phyloP scores from a whole-genome alignment of 2,113 vertebrate genomes.

The Lipophrys pholis region DNA sequence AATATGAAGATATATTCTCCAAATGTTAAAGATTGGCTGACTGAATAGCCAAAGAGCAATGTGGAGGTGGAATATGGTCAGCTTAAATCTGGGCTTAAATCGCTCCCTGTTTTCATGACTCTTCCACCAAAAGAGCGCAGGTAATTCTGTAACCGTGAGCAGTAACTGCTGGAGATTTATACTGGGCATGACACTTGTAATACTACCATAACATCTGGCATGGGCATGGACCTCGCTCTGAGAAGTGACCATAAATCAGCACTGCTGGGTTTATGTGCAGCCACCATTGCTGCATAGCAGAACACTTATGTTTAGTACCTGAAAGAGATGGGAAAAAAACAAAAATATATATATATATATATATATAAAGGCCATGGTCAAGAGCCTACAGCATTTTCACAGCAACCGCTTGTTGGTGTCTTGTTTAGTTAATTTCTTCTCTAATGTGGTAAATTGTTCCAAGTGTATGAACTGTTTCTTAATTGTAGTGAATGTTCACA shows the following conservation, averaged over 20 bases:
- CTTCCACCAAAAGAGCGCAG: constrained; percentile 56
- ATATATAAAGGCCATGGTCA: constrained; percentile 57
- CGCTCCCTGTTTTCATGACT: constrained; percentile 62
- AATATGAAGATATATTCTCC: constrained; percentile 35
- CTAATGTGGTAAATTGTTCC: constrained; percentile 29
- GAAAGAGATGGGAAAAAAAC: no score
- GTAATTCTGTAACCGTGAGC: constrained; percentile 76
- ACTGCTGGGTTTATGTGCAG: constrained; percentile 66
- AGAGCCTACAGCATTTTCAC: no score
- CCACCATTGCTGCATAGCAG: constrained; percentile 61
- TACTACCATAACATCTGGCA: constrained; percentile 77
- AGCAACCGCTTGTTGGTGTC: constrained; percentile 54
- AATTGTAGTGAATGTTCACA: constrained; percentile 54
- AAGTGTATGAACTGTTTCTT: constrained; percentile 37
- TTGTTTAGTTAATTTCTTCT: constrained; percentile 51
- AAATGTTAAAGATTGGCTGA: constrained; percentile 35
- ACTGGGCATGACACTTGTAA: constrained; percentile 75
- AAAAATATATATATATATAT: no score
- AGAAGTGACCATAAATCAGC: constrained; percentile 67
- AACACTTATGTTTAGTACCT: constrained; percentile 57
- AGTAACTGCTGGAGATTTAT: constrained; percentile 73
- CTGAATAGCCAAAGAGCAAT: constrained; percentile 36
- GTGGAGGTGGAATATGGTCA: constrained; percentile 11
- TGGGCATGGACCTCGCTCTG: constrained; percentile 53
- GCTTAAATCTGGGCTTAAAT: constrained; percentile 63